Percentiles rank a stretch among this genome's conserved stretches.
phyloP scores from a whole-genome alignment of 2,113 vertebrate genomes.

The Ophiodon elongatus region DNA sequence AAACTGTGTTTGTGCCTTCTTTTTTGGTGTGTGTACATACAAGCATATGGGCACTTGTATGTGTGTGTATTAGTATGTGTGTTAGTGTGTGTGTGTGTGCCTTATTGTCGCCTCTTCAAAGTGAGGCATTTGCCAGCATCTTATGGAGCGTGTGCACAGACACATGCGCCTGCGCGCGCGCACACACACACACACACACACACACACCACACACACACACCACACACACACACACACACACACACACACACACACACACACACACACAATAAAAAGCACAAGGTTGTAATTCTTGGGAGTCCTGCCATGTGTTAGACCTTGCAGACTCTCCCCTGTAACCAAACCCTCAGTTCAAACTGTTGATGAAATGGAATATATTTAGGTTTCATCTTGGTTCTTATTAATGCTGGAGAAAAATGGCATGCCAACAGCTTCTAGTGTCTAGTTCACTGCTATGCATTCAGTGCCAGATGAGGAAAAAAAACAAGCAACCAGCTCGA shows the following conservation, averaged over 20 bases:
- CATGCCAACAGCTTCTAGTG: conserved; percentile 42
- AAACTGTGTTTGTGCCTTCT: not conserved
- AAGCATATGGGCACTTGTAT: not conserved
- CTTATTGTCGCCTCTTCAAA: conserved; percentile 44
- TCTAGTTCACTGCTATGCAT: conserved; percentile 42
- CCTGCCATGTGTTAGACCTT: conserved; percentile 70
- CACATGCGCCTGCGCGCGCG: not conserved
- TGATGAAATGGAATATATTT: conserved; percentile 61
- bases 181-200: conserved; percentile 1
- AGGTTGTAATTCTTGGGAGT: conserved; percentile 51
- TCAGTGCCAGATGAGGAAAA: conserved; percentile 38
- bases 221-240: not conserved
- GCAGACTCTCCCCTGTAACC: conserved; percentile 48
- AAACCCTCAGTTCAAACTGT: conserved; percentile 31
- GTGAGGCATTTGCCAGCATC: conserved; percentile 30
- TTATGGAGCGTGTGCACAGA: not conserved
- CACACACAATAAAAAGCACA: conserved; percentile 51
- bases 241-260: conserved; percentile 23
- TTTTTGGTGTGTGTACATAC: not conserved
- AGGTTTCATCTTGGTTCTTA: conserved; percentile 40
- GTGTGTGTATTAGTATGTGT: not conserved
- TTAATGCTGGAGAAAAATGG: conserved; percentile 16
- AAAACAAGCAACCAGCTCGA: conserved; percentile 37
- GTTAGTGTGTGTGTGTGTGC: conserved; percentile 16
- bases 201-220: not conserved